These are phyloP conservation scores for Orestias chungarensis DNA, from an alignment of 2,797 vertebrate genomes.

Conservation along the genomic window DNA sequence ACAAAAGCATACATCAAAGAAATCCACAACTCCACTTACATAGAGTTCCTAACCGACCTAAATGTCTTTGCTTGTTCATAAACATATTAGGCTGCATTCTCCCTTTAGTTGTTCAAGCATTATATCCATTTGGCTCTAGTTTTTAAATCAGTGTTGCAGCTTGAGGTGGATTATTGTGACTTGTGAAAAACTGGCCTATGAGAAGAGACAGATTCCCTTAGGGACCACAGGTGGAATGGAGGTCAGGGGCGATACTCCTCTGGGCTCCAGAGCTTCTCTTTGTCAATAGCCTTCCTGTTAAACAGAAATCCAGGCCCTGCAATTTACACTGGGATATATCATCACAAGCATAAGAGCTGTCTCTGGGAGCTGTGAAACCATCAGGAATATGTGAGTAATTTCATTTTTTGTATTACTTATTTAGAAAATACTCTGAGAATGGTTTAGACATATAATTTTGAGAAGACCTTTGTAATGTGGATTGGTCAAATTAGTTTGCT, in stretches of 20 bases:
- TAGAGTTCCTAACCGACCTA: background rate
- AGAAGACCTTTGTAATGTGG: background rate
- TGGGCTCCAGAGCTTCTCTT: conserved; percentile 42
- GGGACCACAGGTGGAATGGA: conserved; percentile 78
- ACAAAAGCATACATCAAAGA: background rate
- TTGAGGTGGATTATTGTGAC: conserved; percentile 8
- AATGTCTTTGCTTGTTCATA: background rate
- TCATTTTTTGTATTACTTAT: background rate
- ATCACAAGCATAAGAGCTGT: conserved; percentile 56
- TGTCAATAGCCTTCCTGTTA: conserved; percentile 74
- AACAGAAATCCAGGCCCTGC: conserved; percentile 62
- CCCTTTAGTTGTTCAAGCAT: background rate
- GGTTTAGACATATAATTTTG: background rate
- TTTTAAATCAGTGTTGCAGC: conserved; percentile 26
- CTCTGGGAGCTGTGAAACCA: conserved; percentile 46
- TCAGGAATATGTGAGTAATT: conserved; percentile 79
- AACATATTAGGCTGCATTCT: background rate
- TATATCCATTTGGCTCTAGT: conserved; percentile 28
- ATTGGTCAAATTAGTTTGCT: background rate
- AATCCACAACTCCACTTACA: background rate
- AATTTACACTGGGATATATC: conserved; percentile 73
- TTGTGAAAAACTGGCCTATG: conserved; percentile 52
- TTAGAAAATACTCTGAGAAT: background rate
- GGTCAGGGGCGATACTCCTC: conserved; percentile 64
- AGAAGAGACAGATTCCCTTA: conserved; percentile 67